phyloP scores from a whole-genome alignment of 2,797 vertebrate genomes.

The Semaprochilodus insignis region DNA sequence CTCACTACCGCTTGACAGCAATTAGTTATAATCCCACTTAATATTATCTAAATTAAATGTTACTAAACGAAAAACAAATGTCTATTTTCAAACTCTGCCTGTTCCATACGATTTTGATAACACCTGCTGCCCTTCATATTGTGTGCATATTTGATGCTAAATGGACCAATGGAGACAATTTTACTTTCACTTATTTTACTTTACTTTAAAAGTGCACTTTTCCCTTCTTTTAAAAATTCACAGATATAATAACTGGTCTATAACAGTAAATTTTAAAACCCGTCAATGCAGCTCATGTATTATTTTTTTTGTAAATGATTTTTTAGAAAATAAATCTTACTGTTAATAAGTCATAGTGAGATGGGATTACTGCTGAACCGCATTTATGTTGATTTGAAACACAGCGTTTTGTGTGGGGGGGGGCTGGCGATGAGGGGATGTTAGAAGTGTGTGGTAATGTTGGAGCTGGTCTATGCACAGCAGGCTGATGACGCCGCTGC shows the following conservation, averaged over 20 bases:
- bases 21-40: neutral
- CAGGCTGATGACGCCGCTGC: constrained; percentile 49
- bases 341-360: neutral
- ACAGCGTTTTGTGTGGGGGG: neutral
- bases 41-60: neutral
- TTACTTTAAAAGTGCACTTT: neutral
- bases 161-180: neutral
- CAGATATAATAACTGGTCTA: constrained; percentile 11
- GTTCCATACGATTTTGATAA: neutral
- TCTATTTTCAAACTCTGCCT: neutral
- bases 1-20: neutral
- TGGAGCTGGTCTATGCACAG: constrained; percentile 33
- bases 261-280: constrained; percentile 9
- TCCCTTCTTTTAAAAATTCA: neutral
- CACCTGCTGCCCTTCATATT: neutral
- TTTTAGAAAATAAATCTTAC: neutral
- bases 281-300: neutral
- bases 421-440: constrained; percentile 22
- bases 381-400: neutral
- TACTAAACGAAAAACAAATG: neutral
- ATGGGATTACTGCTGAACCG: neutral
- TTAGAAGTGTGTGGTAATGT: constrained; percentile 43
- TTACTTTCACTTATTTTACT: neutral
- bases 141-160: neutral
- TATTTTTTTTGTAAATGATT: neutral